Base-by-base conservation (phyloP, 2,797 vertebrate species). In the Lagocephalus sceleratus region DNA sequence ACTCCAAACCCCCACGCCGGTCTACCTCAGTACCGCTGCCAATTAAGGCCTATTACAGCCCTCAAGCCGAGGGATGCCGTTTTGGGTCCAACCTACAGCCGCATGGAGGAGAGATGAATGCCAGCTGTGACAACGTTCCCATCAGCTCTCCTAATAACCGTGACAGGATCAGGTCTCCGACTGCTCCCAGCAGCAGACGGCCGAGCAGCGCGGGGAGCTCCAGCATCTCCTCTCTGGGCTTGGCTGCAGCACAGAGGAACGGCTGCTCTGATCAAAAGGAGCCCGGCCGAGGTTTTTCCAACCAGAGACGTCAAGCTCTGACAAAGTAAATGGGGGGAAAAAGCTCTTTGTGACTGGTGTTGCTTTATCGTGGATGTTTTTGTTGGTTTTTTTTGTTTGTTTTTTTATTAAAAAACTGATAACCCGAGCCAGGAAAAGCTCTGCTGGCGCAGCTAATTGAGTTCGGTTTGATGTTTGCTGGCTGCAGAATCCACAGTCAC, bases 61-160 rank as follows among this genome's bases (percentile, higher is more conserved):
- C 53, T 66, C 77, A 67, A 80, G 68, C 69, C 65, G 59, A 2
- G 52, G 72, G 49, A 57, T 57, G 53, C 45, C 45, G 51, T 63
- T 72, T 76, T 64, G 55, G 55, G 40, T 65, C 54, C 58, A 69
- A 41, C 59, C 56, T 41, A 65, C 50, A 77, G 35, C 50, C 52
- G 56, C 39, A 40, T 60, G 38, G 10, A 56, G 63, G 12, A 43
- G 56, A 65, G 74, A 72, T 76, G 57, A 78, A 66, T 76, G 60
- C 76, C 84, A 84, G 80, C 81, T 82, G 71, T 75, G 73, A 79
- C 79, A 82, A 82, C 42, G 55, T 66, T 75, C 66, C 68, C 64
- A 73, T 76, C 74, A 64, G 21, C 47, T 54, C 50, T 73, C 45
- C 60, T 67, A 71, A 81, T 57, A 81, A 73, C 73, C 40, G 3